Percentiles rank a stretch among this genome's conserved stretches.
phyloP scores from a whole-genome alignment of 2,797 vertebrate genomes.

The Acrossocheilus fasciatus region DNA sequence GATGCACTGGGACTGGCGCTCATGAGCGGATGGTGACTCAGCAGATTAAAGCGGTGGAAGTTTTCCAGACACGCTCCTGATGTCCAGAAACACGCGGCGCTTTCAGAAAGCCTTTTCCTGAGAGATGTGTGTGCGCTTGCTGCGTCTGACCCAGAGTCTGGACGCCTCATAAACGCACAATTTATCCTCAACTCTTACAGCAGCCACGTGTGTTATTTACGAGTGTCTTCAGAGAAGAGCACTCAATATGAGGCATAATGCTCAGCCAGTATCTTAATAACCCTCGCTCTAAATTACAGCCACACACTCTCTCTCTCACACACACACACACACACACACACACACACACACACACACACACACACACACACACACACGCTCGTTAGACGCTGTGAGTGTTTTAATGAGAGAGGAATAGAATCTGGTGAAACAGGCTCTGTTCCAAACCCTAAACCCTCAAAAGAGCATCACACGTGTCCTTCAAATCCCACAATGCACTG shows the following conservation, averaged over 20 bases:
- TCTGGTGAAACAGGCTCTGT: slow-evolving; percentile 1
- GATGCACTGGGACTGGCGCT: slow-evolving; percentile 14
- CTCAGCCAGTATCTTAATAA: slow-evolving; percentile 47
- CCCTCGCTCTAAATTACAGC: background rate
- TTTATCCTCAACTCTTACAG: slow-evolving; percentile 27
- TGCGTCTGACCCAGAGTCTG: background rate
- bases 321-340: background rate
- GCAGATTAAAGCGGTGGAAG: background rate
- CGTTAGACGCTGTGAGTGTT: background rate
- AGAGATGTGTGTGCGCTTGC: background rate
- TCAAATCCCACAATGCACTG: background rate
- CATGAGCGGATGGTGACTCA: slow-evolving; percentile 50
- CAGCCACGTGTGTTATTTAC: background rate
- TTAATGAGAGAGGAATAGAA: background rate
- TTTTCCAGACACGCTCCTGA: background rate
- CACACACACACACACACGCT: background rate
- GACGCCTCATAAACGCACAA: slow-evolving; percentile 1
- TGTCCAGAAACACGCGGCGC: background rate
- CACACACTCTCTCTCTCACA: background rate
- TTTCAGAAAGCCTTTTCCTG: background rate
- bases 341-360: background rate
- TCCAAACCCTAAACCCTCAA: background rate
- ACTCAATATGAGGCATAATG: slow-evolving; percentile 37
- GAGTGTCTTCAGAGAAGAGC: background rate
- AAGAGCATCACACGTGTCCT: background rate